Conservation (phyloP, 2,113 vertebrate species). For the Colossoma macropomum region DNA sequence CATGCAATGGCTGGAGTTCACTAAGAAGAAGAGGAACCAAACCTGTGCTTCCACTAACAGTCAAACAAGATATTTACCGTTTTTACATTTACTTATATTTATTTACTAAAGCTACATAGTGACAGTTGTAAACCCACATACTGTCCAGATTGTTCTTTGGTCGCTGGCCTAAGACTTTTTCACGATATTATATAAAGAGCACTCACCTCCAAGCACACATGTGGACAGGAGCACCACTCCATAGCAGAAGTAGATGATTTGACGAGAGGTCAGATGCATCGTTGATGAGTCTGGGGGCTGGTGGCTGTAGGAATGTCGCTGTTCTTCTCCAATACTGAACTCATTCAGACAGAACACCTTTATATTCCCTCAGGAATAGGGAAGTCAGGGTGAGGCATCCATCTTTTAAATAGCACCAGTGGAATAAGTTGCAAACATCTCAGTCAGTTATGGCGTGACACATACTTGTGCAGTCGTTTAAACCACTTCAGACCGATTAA, state of each 20-base stretch:
- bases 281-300: neutral
- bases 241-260: neutral
- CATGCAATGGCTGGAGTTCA: no score
- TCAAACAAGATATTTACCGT: no score
- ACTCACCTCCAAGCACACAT: constrained; percentile 42
- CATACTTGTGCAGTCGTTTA: neutral
- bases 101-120: no score
- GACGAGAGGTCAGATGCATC: constrained; percentile 26
- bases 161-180: no score
- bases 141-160: no score
- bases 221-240: neutral
- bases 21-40: no score
- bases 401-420: neutral
- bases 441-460: constrained; percentile 15
- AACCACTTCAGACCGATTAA: neutral
- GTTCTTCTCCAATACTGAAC: neutral
- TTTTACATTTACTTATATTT: no score
- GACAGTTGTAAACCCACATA: no score
- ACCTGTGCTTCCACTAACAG: no score
- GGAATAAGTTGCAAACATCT: constrained; percentile 31
- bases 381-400: constrained; percentile 20
- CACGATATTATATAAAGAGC: neutral
- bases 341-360: neutral
- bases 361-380: constrained; percentile 38
- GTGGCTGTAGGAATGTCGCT: neutral